Evolutionary conservation across 2,888 invertebrate species (phyloP).

Genomic region (Alloscopus bannaensis): DNA sequence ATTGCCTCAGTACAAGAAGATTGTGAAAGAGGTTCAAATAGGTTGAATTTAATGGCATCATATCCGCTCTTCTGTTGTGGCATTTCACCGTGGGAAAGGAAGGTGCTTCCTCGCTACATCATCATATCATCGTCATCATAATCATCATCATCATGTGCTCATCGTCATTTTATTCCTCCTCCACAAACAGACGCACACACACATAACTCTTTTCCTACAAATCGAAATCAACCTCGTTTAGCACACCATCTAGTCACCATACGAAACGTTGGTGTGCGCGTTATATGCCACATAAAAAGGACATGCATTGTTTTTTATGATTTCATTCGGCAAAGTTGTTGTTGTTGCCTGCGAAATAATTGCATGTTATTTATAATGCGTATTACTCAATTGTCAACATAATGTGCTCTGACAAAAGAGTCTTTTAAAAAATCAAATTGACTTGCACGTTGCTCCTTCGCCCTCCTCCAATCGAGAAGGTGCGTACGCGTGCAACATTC

Average conservation of each 20-base stretch:
- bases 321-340: no score
- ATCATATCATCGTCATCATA: conserved; percentile 61
- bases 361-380: no score
- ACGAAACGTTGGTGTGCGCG: no score
- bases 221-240: no score
- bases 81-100: conserved; percentile 74
- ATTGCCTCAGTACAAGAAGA: conserved; percentile 56
- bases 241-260: no score
- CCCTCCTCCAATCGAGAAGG: no score
- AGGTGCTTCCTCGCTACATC: conserved; percentile 73
- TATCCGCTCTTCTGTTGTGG: conserved; percentile 72
- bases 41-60: conserved; percentile 71
- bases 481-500: no score
- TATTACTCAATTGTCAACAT: conserved; percentile 51
- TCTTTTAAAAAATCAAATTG: conserved; percentile 15
- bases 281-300: no score
- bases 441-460: background rate
- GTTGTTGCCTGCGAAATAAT: no score
- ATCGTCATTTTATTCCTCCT: conserved; percentile 3
- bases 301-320: no score
- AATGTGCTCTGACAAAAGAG: conserved; percentile 9
- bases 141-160: conserved; percentile 49
- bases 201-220: conserved; percentile 7
- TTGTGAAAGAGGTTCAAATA: conserved; percentile 67
- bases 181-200: no score